Base-by-base conservation (phyloP, 2,888 invertebrate species). In the Boloria selene region DNA sequence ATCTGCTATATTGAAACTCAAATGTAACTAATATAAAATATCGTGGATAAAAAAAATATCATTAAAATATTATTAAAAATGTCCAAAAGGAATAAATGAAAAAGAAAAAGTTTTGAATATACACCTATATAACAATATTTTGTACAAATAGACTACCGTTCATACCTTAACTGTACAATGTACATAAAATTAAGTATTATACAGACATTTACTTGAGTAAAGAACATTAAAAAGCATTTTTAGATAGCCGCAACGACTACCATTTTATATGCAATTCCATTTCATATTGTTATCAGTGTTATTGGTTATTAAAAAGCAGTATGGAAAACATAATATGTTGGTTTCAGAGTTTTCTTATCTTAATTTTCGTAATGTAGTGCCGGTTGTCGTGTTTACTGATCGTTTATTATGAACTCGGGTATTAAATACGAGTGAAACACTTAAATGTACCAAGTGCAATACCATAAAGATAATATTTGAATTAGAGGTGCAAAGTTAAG, bases 241-340 rank as follows among this genome's bases (percentile, higher is more conserved):
- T 56, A 56, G 45, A 56, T 56, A 56, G 45, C 56, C 45, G 45
- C 56, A 26, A 13, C 22, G 45, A 56, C 56, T 56, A 56, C 56
- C 56, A 56, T 56, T 63, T 51, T 42, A 13, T 45, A 16, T 0
- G 42, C 56, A 51, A 63, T 63, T 56, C 50, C 17, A 22, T 63
- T 38, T 38, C 31, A 56, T 51, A 44, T 63, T 17, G 50, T 51
- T 63, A 63, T 63, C 63, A 45, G 17, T 44, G 22, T 63, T 63
- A 63, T 63, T 56, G 63, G 63, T 55, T 63, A 63, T 63, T 63
- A 56, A 56, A 58, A 63, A 63, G 44, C 50, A 38, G 44, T 17
- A 17, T n/a, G 49, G 56, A 56, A 42, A 56, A 56, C 49, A 42
- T 64, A 52, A 64, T 64, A 38, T 38, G 47, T 52, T n/a, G 51